These are phyloP conservation scores for Cyclophora punctaria DNA, from an alignment of 2,888 invertebrate species.

Conservation along the genomic window DNA sequence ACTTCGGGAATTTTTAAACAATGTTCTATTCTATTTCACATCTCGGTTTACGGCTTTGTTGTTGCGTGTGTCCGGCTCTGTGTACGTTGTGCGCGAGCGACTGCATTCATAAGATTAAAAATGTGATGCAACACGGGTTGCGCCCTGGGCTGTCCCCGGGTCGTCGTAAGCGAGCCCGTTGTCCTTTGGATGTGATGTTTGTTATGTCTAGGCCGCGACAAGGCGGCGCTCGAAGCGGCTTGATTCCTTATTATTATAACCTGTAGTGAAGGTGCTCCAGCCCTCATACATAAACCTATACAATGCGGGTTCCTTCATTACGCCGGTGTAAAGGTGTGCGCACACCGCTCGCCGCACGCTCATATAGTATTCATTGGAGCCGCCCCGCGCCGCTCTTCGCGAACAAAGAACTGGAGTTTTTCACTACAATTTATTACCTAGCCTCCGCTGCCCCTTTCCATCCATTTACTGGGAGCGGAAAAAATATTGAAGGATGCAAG, in stretches of 20 bases:
- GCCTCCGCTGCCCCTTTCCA: conserved; percentile 7
- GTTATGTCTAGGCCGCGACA: too few species aligned
- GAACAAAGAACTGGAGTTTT: conserved; percentile 20
- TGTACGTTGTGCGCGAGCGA: too few species aligned
- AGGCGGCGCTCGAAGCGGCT: too few species aligned
- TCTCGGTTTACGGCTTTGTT: neutral
- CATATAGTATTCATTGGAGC: conserved; percentile 27
- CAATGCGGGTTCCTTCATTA: conserved; percentile 7
- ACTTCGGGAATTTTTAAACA: neutral
- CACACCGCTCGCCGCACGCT: conserved; percentile 19
- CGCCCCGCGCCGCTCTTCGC: conserved; percentile 2
- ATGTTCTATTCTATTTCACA: neutral
- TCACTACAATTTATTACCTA: conserved; percentile 22
- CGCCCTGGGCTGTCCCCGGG: too few species aligned
- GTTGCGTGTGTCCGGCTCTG: too few species aligned
- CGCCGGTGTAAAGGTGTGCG: conserved; percentile 8
- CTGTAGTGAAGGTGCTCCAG: too few species aligned
- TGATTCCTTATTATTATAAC: too few species aligned
- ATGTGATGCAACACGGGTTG: too few species aligned
- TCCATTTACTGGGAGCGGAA: conserved; percentile 4
- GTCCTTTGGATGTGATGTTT: too few species aligned
- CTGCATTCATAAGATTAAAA: too few species aligned
- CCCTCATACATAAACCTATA: too few species aligned
- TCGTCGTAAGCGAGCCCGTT: too few species aligned
- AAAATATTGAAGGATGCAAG: conserved; percentile 10